Evolutionary conservation across 2,888 invertebrate genomes (phyloP).

Genomic region (Parelbella ahira): DNA sequence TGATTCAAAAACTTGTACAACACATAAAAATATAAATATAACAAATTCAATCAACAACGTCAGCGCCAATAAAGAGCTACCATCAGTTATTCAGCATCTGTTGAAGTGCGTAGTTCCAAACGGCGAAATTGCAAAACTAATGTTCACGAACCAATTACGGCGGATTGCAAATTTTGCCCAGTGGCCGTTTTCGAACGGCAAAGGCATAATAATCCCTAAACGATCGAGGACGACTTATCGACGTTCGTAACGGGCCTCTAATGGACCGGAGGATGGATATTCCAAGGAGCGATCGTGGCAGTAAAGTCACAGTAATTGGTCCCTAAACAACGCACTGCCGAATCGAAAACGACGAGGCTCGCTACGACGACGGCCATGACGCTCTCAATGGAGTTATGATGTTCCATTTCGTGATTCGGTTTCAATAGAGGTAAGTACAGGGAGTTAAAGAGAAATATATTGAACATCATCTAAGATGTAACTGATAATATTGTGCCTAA

Average conservation of each 20-base stretch:
- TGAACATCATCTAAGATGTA: too few relatives aligned
- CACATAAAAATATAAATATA: too few relatives aligned
- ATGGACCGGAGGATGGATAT: conserved; percentile 71
- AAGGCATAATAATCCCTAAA: conserved; percentile 53
- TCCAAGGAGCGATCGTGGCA: conserved; percentile 51
- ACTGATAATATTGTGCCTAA: too few relatives aligned
- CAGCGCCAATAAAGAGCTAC: too few relatives aligned
- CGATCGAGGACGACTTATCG: conserved; percentile 62
- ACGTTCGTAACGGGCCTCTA: conserved; percentile 56
- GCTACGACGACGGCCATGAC: conserved; percentile 7
- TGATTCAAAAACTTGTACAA: too few relatives aligned
- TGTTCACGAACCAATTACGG: conserved; percentile 3
- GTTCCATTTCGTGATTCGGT: conserved; percentile 14
- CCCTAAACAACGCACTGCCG: conserved; percentile 45
- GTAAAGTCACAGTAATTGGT: conserved; percentile 58
- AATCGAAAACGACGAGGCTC: conserved; percentile 9
- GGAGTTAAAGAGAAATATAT: too few relatives aligned
- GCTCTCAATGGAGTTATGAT: conserved; percentile 27
- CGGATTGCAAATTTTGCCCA: conserved; percentile 6
- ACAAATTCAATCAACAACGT: too few relatives aligned
- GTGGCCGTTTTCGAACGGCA: conserved; percentile 42
- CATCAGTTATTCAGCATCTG: not conserved
- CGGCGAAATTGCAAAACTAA: not conserved
- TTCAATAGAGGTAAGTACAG: too few relatives aligned
- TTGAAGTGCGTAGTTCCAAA: not conserved